Conservation (phyloP, 2,797 vertebrate genomes). For the Pipistrellus pygmaeus region DNA sequence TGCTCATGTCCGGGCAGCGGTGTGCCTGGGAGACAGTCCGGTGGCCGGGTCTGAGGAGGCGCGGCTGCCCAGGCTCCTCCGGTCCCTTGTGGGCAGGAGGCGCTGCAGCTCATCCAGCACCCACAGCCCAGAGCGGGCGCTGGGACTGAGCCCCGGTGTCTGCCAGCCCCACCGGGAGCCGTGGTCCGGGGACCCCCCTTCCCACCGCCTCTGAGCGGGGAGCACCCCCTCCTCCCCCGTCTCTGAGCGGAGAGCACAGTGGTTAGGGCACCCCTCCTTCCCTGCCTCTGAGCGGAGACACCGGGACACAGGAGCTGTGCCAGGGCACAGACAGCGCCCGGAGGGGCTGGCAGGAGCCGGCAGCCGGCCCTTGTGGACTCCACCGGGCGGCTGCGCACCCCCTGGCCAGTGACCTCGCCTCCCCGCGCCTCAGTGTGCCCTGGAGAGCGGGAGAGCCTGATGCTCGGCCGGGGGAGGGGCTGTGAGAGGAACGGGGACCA, state of each 20-base stretch:
- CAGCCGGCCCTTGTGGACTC: too few relatives aligned
- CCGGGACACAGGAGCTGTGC: fast-evolving
- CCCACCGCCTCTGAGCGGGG: neutral
- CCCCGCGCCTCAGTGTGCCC: neutral
- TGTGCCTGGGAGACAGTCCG: neutral
- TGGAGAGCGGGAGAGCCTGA: neutral
- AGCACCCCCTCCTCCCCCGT: too few relatives aligned
- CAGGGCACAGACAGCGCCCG: fast-evolving
- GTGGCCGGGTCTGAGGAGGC: neutral
- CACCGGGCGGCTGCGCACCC: fast-evolving
- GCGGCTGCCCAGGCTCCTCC: fast-evolving
- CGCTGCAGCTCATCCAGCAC: too few relatives aligned
- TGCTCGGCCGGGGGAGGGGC: neutral
- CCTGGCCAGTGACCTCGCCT: fast-evolving
- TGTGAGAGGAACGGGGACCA: fast-evolving
- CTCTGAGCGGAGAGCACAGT: neutral
- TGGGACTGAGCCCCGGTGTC: neutral
- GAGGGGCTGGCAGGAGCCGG: too few relatives aligned
- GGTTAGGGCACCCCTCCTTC: neutral
- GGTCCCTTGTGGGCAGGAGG: too few relatives aligned
- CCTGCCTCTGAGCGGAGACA: fast-evolving
- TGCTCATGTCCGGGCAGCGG: neutral
- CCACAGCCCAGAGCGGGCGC: too few relatives aligned
- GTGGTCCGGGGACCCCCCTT: neutral
- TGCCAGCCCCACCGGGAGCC: neutral